Evolutionary conservation across 2,888 invertebrate genomes (phyloP).

Genomic region (Chouioia cunea): DNA sequence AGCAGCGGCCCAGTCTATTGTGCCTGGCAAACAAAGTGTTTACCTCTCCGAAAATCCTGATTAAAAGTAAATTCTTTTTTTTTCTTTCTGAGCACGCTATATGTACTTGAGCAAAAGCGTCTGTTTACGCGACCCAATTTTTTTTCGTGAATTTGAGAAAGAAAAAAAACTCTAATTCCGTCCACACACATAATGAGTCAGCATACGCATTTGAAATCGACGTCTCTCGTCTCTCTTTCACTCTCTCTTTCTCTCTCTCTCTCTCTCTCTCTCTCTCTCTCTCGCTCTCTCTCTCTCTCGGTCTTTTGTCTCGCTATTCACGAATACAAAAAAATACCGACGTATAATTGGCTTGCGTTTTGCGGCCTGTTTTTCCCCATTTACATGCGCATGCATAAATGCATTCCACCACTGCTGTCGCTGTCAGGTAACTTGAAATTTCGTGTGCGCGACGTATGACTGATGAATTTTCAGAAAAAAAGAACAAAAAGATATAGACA

Average conservation of each 20-base stretch:
- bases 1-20: too few species aligned
- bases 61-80: constrained; percentile 31
- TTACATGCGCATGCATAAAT: constrained; percentile 31
- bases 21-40: too few species aligned
- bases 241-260: too few species aligned
- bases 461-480: too few species aligned
- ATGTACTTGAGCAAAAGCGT: too few species aligned
- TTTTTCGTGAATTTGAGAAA: constrained; percentile 7
- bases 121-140: neutral
- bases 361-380: constrained; percentile 6
- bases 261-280: too few species aligned
- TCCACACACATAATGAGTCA: neutral
- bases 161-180: neutral
- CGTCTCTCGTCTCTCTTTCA: neutral
- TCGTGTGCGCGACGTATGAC: too few species aligned
- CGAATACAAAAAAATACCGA: constrained; percentile 13
- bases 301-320: neutral
- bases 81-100: too few species aligned
- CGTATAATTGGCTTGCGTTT: constrained; percentile 21
- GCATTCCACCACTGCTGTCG: constrained; percentile 1
- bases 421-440: neutral
- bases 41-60: constrained; percentile 23
- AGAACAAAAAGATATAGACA: too few species aligned
- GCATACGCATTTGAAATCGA: too few species aligned
- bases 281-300: neutral